Evolutionary conservation across 2,888 invertebrate species (phyloP).

Genomic region (Tenthredo amoena): DNA sequence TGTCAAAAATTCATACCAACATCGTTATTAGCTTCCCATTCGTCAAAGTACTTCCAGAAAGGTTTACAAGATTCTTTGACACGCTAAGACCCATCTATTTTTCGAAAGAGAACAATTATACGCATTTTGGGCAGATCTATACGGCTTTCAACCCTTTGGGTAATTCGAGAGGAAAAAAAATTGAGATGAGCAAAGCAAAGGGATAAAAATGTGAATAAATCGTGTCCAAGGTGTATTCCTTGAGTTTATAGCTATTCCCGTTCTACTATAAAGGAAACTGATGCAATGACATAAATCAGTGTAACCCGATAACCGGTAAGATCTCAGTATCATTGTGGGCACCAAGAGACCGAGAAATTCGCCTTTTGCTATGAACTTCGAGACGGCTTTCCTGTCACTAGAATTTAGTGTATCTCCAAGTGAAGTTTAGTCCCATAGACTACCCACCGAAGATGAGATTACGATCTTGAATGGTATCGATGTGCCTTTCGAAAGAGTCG

Average conservation of each 20-base stretch:
- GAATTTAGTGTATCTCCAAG: slow-evolving; percentile 33
- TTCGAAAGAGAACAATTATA: no score
- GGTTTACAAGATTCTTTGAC: neutral
- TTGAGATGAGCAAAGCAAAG: no score
- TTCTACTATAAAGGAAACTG: neutral
- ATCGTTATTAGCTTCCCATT: no score
- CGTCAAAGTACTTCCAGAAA: neutral
- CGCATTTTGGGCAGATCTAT: no score
- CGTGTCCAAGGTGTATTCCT: neutral
- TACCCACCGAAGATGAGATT: slow-evolving; percentile 18
- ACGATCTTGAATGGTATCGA: slow-evolving; percentile 40
- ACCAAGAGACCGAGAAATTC: slow-evolving; percentile 7
- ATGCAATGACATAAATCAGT: slow-evolving; percentile 27
- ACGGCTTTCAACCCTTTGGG: no score
- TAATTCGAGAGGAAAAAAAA: no score
- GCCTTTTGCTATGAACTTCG: neutral
- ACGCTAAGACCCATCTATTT: no score
- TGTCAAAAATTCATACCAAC: no score
- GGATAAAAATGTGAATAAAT: neutral
- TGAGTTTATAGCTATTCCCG: neutral
- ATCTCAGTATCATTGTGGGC: neutral
- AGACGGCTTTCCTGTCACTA: slow-evolving; percentile 29
- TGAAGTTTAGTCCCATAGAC: neutral
- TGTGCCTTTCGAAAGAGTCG: slow-evolving; percentile 24
- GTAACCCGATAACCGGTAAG: slow-evolving; percentile 32